Base-by-base conservation (phyloP, 2,113 vertebrate genomes). In the Datnioides undecimradiatus region DNA sequence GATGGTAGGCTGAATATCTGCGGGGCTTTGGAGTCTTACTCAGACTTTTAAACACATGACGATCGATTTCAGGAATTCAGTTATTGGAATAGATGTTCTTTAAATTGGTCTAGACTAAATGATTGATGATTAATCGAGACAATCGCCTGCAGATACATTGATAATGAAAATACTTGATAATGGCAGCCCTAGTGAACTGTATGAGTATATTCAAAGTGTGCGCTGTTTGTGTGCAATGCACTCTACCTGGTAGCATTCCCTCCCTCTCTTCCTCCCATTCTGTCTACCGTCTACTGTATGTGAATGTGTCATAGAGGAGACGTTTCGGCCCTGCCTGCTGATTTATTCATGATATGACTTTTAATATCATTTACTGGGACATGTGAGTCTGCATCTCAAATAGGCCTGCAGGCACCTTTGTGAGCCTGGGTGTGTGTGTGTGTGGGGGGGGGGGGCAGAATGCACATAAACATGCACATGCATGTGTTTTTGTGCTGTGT, bases 301-400 rank as follows among this genome's bases (percentile, higher is more conserved):
- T 82, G 88, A 84, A 76, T 88, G 73, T 88, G 87, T 90, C 92
- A 86, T 82, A 52, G 73, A 83, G 87, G 76, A 78, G 82, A 92
- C 75, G 55, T 81, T 79, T 43, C 75, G 43, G 52, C 80, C 49
- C 67, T 71, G 85, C 73, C 87, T 88, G 85, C 80, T 94, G 88
- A 91, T 93, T 95, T 93, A 93, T 94, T 93, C 90, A 93, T 92
- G 85, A 93, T 93, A 85, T 85, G 90, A 93, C 90, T 94, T 94
- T 94, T 92, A 92, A 93, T 93, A 92, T 91, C 82, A 90, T 93
- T 93, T 93, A 92, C 88, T 91, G 77, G 89, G 88, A 92, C 92
- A 92, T 84, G 83, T 76, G 85, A 91, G 88, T 90, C 85, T 91
- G 91, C 93, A 93, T 93, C 80, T 90, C 82, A 92, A 92, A 89